Percentiles rank a stretch among this genome's conserved stretches.
Conservation (phyloP, 2,113 vertebrate genomes). For the Proterorhinus semilunaris region DNA sequence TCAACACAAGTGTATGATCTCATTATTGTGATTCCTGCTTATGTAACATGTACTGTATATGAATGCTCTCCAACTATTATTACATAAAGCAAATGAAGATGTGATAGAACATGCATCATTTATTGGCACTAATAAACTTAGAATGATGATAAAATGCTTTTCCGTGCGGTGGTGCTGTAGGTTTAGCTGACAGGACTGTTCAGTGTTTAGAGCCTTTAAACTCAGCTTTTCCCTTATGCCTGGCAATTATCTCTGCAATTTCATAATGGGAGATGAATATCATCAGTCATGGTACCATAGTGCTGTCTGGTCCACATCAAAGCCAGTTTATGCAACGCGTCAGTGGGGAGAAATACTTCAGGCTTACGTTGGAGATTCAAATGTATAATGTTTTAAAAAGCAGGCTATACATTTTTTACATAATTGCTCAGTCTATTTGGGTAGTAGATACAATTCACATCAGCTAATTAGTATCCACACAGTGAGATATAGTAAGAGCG, state of each 20-base stretch:
- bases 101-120: conserved; percentile 51
- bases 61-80: conserved; percentile 48
- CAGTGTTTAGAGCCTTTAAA: conserved; percentile 32
- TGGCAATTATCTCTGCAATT: conserved; percentile 60
- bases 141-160: conserved; percentile 38
- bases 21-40: conserved; percentile 72
- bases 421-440: conserved; percentile 58
- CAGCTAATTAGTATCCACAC: conserved; percentile 74
- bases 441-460: conserved; percentile 68
- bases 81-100: conserved; percentile 57
- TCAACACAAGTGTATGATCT: conserved; percentile 72
- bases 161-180: conserved; percentile 33
- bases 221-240: conserved; percentile 33
- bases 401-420: conserved; percentile 30
- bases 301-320: conserved; percentile 37
- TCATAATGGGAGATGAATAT: conserved; percentile 58
- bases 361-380: conserved; percentile 11
- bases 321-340: conserved; percentile 22
- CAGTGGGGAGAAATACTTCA: conserved; percentile 15
- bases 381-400: conserved; percentile 41
- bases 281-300: conserved; percentile 52
- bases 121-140: conserved; percentile 49
- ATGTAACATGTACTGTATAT: conserved; percentile 57
- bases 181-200: conserved; percentile 25
- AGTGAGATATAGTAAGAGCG: conserved; percentile 50